phyloP scores from a whole-genome alignment of 1,140 invertebrate genomes.

The Spodoptera frugiperda region DNA sequence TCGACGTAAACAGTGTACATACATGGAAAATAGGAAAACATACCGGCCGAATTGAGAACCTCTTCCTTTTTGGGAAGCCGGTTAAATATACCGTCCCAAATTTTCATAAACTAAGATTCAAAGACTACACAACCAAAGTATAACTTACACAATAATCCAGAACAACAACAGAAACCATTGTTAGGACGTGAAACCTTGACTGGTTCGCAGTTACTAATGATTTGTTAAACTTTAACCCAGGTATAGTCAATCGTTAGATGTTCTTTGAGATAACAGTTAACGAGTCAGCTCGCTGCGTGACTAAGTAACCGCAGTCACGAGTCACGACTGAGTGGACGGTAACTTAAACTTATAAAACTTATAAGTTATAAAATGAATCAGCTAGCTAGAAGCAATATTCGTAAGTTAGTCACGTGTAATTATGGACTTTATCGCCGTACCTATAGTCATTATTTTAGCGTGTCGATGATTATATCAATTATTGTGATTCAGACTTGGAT shows the following conservation, averaged over 20 bases:
- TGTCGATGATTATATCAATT: neutral
- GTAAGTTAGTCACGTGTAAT: slow-evolving; percentile 21
- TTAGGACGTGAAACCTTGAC: slow-evolving; percentile 1
- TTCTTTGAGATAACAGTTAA: slow-evolving; percentile 52
- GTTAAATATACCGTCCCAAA: too few species aligned
- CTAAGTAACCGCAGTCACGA: slow-evolving; percentile 75
- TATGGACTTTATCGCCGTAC: neutral
- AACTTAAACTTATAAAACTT: slow-evolving; percentile 40
- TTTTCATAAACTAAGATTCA: too few species aligned
- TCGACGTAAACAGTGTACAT: too few species aligned
- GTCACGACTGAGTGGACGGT: slow-evolving; percentile 59
- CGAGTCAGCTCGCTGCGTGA: slow-evolving; percentile 57
- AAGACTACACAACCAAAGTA: neutral
- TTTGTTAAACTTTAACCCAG: slow-evolving; percentile 30
- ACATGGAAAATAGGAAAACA: too few species aligned
- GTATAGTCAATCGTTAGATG: slow-evolving; percentile 49
- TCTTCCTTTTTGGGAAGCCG: too few species aligned
- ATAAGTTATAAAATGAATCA: slow-evolving; percentile 38
- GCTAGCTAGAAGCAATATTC: slow-evolving; percentile 9
- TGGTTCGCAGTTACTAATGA: neutral
- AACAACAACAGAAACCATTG: neutral
- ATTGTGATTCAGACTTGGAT: neutral
- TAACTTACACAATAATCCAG: neutral
- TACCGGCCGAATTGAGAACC: too few species aligned
- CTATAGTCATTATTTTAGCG: neutral